Evolutionary conservation across 2,888 invertebrate genomes (phyloP), one percentile per base, ranked within the genome.

Genomic region (Volucella bombylans): DNA sequence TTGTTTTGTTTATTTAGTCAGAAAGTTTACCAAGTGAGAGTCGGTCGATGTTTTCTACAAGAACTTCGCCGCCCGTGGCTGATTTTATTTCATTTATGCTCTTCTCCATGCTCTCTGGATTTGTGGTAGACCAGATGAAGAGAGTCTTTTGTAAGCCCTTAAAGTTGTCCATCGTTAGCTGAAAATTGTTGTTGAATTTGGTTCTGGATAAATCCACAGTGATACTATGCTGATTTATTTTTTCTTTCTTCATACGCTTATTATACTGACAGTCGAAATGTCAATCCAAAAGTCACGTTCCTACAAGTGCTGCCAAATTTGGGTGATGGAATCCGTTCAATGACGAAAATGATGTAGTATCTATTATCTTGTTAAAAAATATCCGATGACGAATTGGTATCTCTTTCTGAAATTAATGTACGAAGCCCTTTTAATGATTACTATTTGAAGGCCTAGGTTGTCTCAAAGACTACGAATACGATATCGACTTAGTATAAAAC

Each of bases 31-130:
- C 92, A 88, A 93, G 92, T 54, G 93, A 91, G 41, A 95, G 91
- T 89, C 94, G 93, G 87, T 93, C 93, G 23, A 94, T 92, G 90
- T 94, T 94, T 91, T 94, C 94, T 39, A 94, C 89, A 87, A 93
- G 92, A 57, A 94, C 92, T 74, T 92, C 90, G 10, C 93, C 94
- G 83, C 91, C 91, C 54, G 92, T 92, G 12, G 91, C 88, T 71
- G 89, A 89, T 89, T 94, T 93, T 8, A 95, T 88, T 86, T 93
- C 91, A 62, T 92, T 92, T 8, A 93, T 92, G 41, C 93, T 92
- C 87, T 92, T 92, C 87, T 93, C 92, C 59, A 94, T 90, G 39
- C 92, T 92, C n/a, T 90, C 90, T 86, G 92, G 91, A 41, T 91
- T 91, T 77, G 92, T 91, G 49, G 92, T 91, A 54, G 92, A 93